Evolutionary conservation across 2,797 vertebrate genomes (phyloP).

Genomic region (Cuniculus paca): DNA sequence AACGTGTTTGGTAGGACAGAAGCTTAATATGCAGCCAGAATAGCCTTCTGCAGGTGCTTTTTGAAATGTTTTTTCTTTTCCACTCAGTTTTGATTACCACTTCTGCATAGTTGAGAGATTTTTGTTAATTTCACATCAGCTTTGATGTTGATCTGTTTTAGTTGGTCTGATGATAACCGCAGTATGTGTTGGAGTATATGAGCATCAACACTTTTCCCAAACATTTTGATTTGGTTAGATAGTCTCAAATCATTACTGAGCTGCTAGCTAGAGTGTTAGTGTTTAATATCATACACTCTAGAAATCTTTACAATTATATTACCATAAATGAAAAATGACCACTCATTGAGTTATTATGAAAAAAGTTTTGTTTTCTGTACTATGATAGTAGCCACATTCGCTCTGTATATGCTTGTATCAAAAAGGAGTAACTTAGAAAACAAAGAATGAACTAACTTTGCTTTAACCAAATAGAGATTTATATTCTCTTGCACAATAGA

Average conservation of each 20-base stretch:
- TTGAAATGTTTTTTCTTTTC: constrained; percentile 67
- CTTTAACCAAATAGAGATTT: constrained; percentile 35
- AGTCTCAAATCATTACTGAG: constrained; percentile 38
- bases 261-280: constrained; percentile 30
- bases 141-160: constrained; percentile 62
- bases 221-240: constrained; percentile 74
- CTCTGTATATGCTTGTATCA: constrained; percentile 36
- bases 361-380: constrained; percentile 20
- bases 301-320: constrained; percentile 13
- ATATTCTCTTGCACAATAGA: constrained; percentile 34
- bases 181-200: not conserved
- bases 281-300: not conserved
- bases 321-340: not conserved
- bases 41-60: constrained; percentile 67
- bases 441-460: constrained; percentile 43
- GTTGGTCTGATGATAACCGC: constrained; percentile 54
- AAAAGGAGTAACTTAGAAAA: constrained; percentile 10
- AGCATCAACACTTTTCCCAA: constrained; percentile 41
- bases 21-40: constrained; percentile 58
- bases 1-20: constrained; percentile 32
- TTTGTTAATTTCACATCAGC: constrained; percentile 58
- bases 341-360: not conserved
- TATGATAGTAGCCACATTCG: not conserved
- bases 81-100: constrained; percentile 65
- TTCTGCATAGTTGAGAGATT: constrained; percentile 58